A percentile compares a stretch with the other conserved stretches of the same genome.
phyloP scores from a whole-genome alignment of 2,888 invertebrate species.

The Dasysyrphus albostriatus region DNA sequence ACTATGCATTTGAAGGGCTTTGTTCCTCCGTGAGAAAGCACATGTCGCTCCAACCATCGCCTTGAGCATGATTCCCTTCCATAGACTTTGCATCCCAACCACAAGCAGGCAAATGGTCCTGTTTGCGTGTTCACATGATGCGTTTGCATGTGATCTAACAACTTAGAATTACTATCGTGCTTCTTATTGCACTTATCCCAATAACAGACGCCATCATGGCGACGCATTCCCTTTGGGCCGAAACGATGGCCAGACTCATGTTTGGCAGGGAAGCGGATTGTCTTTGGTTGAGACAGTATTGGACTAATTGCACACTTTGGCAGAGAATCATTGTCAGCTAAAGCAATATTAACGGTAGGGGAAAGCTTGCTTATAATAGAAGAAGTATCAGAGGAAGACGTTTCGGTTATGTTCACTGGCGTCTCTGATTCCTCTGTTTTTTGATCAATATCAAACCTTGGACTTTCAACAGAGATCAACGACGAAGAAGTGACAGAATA shows the following conservation, averaged over 20 bases:
- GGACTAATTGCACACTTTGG: constrained; percentile 87
- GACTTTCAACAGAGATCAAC: constrained; percentile 48
- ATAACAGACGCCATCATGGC: constrained; percentile 87
- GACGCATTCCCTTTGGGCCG: constrained; percentile 82
- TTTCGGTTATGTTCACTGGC: constrained; percentile 46
- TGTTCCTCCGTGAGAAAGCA: constrained; percentile 94
- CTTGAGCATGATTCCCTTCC: constrained; percentile 95
- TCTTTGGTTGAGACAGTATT: constrained; percentile 92
- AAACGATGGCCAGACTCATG: constrained; percentile 81
- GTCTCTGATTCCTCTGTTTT: constrained; percentile 48
- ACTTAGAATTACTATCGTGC: constrained; percentile 91
- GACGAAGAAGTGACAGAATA: constrained; percentile 37
- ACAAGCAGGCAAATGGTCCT: constrained; percentile 94
- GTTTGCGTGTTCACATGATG: constrained; percentile 94
- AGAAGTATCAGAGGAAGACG: constrained; percentile 49
- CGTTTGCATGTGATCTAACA: constrained; percentile 94
- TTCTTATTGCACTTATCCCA: constrained; percentile 93
- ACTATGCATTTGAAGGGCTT: constrained; percentile 98
- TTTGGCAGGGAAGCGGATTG: constrained; percentile 90
- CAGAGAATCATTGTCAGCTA: constrained; percentile 79
- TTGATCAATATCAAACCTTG: constrained; percentile 53
- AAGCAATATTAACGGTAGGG: constrained; percentile 82
- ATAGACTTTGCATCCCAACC: constrained; percentile 97
- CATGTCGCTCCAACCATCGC: constrained; percentile 96
- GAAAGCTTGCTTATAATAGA: constrained; percentile 80